These are phyloP conservation scores for Cervus canadensis DNA, from an alignment of 2,113 vertebrate genomes.

Conservation along the genomic window DNA sequence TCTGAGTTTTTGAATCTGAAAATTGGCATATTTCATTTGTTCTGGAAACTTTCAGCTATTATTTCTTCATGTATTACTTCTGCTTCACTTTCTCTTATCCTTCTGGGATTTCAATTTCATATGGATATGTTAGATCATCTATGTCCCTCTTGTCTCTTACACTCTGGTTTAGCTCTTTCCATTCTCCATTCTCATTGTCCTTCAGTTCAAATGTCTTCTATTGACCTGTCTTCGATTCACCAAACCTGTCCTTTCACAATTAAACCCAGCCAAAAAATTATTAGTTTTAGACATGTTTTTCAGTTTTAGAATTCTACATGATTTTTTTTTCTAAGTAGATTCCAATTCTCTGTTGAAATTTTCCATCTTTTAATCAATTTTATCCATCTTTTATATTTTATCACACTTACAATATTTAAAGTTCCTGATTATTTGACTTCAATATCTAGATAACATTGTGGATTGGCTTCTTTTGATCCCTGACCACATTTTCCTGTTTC, in stretches of 20 bases:
- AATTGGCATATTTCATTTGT: neutral
- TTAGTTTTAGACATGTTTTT: neutral
- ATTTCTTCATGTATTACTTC: neutral
- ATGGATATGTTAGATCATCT: neutral
- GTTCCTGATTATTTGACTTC: neutral
- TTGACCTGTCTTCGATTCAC: neutral
- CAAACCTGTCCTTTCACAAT: neutral
- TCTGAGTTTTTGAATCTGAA: neutral
- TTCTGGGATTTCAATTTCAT: neutral
- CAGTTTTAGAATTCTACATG: neutral
- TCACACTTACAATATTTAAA: neutral
- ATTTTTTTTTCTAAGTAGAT: neutral
- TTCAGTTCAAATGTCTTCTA: neutral
- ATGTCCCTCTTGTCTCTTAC: neutral
- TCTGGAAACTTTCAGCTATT: neutral
- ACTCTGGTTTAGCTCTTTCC: neutral
- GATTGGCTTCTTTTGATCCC: neutral
- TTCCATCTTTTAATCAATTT: neutral
- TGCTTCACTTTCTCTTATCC: neutral
- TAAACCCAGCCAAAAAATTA: neutral
- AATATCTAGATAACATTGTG: neutral
- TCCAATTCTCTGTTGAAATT: neutral
- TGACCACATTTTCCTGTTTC: neutral
- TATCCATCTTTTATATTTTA: neutral
- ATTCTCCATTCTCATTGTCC: neutral